Base-by-base conservation (phyloP, 30 jellyfish, hydroid and myxozoan species). In the Sanderia malayensis region DNA sequence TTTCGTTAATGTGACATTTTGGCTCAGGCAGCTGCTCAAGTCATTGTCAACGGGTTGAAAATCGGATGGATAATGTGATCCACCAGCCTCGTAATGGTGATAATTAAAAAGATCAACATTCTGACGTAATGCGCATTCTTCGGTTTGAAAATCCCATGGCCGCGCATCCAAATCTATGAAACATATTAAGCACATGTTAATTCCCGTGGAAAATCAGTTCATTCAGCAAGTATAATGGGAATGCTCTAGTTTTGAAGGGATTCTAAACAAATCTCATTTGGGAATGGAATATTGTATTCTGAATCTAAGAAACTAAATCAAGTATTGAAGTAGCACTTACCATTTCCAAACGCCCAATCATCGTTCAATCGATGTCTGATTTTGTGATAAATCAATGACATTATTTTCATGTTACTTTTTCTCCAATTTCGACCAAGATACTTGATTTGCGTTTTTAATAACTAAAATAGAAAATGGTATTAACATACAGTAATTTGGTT, bases 281-380 rank as follows among this genome's bases (percentile, higher is more conserved):
- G n/a, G n/a, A n/a, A n/a, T n/a, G n/a, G n/a, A n/a, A n/a, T n/a
- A n/a, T n/a, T n/a, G n/a, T n/a, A n/a, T n/a, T n/a, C n/a, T n/a
- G n/a, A n/a, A n/a, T n/a, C n/a, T n/a, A n/a, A n/a, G 49, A 41
- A 18, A 22, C 6, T 34, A 47, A n/a, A 21, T 17, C 46, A 34
- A 20, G 46, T 41, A 4, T 1, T 4, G 46, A 18, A 18, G 52
- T 3, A 27, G 31, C 25, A 44, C 96, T 25, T 79, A 92, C 98
- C 98, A 84, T 92, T 92, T 53, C 95, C 98, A 62, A 92, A 92
- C 21, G 98, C 98, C 98, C 98, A 92, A 79, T 92, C 98, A 58
- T 92, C 98, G 63, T 92, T 92, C 77, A 92, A 58, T 19, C 98
- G 80, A 71, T 92, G 98, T 15, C 98, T 53, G 58, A 92, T 65